Evolutionary conservation across 2,888 invertebrate genomes (phyloP), one percentile per base, ranked within the genome.

Genomic region (Peribatodes rhomboidaria): DNA sequence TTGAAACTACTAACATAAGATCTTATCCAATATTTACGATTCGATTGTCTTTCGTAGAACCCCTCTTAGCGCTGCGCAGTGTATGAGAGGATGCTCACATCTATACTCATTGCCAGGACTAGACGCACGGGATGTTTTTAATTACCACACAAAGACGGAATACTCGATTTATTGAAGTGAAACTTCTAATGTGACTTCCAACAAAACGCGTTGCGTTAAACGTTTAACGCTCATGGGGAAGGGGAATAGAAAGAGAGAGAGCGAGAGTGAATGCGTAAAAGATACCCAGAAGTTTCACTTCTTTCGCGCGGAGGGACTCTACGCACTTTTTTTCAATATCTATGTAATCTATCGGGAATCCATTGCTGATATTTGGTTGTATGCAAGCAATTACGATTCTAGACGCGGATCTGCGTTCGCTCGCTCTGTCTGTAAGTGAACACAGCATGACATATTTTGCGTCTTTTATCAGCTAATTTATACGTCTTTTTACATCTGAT

Each of bases 31-130:
- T 52, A 39, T 52, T 52, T 52, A 52, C n/a, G n/a, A n/a, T n/a
- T n/a, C 52, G 52, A 52, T 22, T 39, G 37, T 20, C 16, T 16
- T 52, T 35, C 50, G 35, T 35, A 35, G 50, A 50, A 50, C 35
- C 9, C 0, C 8, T 10, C 16, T 1, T 9, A 1, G 13, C 33
- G 2, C 3, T 33, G 4, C 13, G 16, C 35, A 27, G 33, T n/a
- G 8, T 33, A 35, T 16, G 37, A 37, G 14, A 18, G 35, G 33
- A 49, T 3, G 16, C 33, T 41, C 49, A 16, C 58, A 18, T 50
- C 14, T 8, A 41, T 20, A 7, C 35, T 16, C 20, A 49, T 27
- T 31, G 11, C 31, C 14, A n/a, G 47, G n/a, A 27, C 27, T 27
- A 6, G 6, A 27, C 3, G 27, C 14, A 31, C 22, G 20, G 18